Conservation (phyloP, 2,888 invertebrate species). For the Agonopterix subpropinquella region DNA sequence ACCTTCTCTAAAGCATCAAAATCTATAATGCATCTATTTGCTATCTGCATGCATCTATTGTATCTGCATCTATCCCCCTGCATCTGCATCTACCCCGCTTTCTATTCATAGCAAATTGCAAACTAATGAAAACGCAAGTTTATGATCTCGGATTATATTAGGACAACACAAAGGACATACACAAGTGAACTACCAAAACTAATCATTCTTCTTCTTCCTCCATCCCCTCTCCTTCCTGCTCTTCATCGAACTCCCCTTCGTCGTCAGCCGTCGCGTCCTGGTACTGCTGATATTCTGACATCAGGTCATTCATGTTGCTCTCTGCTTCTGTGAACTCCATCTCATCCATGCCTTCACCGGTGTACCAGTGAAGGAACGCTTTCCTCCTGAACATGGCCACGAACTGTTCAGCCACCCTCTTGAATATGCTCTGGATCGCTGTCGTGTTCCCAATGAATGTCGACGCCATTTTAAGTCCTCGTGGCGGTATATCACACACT, state of each 20-base stretch:
- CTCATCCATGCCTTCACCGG: slow-evolving; percentile 94
- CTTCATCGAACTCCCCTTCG: slow-evolving; percentile 59
- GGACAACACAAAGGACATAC: slow-evolving; percentile 28
- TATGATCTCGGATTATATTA: slow-evolving; percentile 22
- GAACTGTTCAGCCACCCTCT: slow-evolving; percentile 90
- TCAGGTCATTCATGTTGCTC: slow-evolving; percentile 86
- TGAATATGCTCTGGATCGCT: slow-evolving; percentile 91
- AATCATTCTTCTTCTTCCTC: slow-evolving; percentile 42
- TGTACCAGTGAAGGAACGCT: slow-evolving; percentile 98
- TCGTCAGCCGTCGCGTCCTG: slow-evolving; percentile 78
- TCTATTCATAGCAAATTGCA: too few relatives aligned
- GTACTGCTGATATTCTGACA: slow-evolving; percentile 86
- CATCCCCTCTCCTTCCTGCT: slow-evolving; percentile 17
- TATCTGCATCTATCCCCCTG: too few relatives aligned
- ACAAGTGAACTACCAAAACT: slow-evolving; percentile 31
- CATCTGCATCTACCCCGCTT: too few relatives aligned
- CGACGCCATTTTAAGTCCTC: slow-evolving; percentile 87
- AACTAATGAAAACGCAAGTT: too few relatives aligned
- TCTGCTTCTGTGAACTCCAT: slow-evolving; percentile 95
- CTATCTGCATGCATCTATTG: too few relatives aligned
- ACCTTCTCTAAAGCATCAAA: too few relatives aligned
- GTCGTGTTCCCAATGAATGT: slow-evolving; percentile 93
- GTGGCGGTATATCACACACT: slow-evolving; percentile 86
- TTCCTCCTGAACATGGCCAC: slow-evolving; percentile 96
- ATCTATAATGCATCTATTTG: too few relatives aligned